phyloP scores from a whole-genome alignment of 2,113 vertebrate genomes.

The Aleadryas rufinucha region DNA sequence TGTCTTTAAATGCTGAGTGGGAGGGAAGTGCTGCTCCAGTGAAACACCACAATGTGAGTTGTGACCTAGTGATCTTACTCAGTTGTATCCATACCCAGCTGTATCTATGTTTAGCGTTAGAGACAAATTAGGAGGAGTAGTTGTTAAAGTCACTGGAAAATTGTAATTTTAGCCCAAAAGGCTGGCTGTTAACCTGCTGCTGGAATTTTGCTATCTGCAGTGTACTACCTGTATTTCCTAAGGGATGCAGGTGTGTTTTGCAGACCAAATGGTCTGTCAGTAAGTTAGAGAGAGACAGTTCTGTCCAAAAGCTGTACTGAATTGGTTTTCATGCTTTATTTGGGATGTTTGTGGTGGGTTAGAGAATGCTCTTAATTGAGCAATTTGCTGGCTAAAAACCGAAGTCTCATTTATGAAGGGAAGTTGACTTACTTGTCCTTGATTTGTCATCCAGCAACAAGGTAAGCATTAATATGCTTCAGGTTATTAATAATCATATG shows the following conservation, averaged over 20 bases:
- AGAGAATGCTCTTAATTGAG: neutral
- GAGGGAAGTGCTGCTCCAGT: neutral
- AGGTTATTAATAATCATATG: neutral
- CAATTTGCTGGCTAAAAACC: neutral
- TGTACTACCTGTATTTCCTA: rapidly evolving
- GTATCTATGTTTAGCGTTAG: neutral
- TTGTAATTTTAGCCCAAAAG: neutral
- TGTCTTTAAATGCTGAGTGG: neutral
- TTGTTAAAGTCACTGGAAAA: neutral
- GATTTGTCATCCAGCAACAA: neutral
- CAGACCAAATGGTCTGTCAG: neutral
- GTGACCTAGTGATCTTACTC: neutral
- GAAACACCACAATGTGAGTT: neutral
- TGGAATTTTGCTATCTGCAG: neutral
- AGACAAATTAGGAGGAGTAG: neutral
- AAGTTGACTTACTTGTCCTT: neutral
- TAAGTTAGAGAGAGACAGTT: neutral
- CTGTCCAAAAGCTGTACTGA: neutral
- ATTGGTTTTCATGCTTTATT: neutral
- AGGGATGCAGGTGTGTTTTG: neutral
- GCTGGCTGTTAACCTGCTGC: neutral
- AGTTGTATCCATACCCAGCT: neutral
- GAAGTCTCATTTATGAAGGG: neutral
- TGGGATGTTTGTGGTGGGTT: neutral
- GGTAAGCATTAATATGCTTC: neutral